Percentiles rank a stretch among this genome's conserved stretches.
These are phyloP conservation scores for Cryptoprocta ferox DNA, from an alignment of 2,797 vertebrate species.

Conservation along the genomic window DNA sequence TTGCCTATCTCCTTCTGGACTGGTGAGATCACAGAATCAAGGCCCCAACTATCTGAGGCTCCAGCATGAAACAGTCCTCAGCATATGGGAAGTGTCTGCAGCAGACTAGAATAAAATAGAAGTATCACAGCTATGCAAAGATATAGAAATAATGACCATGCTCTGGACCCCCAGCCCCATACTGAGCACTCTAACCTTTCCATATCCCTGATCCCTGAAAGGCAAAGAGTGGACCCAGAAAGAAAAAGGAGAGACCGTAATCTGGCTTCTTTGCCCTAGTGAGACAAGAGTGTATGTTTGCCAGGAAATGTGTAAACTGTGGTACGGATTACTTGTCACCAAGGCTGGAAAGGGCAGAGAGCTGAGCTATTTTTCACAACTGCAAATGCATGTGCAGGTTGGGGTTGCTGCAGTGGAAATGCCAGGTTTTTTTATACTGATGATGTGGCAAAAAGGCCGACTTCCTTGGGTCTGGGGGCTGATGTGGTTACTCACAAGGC, in stretches of 20 bases:
- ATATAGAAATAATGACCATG: background rate
- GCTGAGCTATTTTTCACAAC: conserved; percentile 4
- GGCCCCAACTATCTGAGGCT: background rate
- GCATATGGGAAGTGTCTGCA: background rate
- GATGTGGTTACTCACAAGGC: accelerated
- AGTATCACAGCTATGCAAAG: background rate
- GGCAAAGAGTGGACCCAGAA: background rate
- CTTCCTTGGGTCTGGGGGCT: background rate
- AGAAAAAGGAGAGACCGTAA: background rate
- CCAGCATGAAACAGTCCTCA: background rate
- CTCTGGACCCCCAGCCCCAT: background rate
- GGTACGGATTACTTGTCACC: conserved; percentile 51
- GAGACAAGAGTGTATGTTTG: conserved; percentile 45
- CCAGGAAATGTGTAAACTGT: conserved; percentile 52
- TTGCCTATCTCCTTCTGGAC: background rate
- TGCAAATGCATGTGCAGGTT: background rate
- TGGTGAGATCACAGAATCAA: background rate
- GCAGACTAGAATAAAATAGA: background rate
- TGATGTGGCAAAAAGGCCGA: background rate
- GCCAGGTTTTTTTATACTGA: background rate
- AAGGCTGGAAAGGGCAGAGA: conserved; percentile 54
- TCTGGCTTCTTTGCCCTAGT: background rate
- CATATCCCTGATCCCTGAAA: background rate
- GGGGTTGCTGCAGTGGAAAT: background rate
- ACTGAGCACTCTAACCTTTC: background rate